Evolutionary conservation across 2,797 vertebrate genomes (phyloP).

Genomic region (Chaunax sp.): DNA sequence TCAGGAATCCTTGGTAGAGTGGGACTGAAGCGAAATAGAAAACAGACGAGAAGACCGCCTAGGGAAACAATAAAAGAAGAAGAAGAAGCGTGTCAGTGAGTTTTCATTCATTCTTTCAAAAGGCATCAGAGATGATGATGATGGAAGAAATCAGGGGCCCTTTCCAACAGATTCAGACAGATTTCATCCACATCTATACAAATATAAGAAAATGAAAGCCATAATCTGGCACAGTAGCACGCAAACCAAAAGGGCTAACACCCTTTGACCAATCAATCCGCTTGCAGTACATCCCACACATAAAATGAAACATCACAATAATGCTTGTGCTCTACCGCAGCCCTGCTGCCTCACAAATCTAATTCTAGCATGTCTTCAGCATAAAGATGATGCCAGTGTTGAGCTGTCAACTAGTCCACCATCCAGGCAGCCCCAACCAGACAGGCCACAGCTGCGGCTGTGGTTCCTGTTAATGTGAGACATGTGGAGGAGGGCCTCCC

Average conservation of each 20-base stretch:
- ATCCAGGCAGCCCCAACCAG: constrained; percentile 21
- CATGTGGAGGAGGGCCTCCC: constrained; percentile 57
- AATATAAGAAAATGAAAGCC: not conserved
- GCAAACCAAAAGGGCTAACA: not conserved
- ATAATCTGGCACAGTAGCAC: not conserved
- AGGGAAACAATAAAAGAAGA: constrained; percentile 18
- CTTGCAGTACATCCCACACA: constrained; percentile 6
- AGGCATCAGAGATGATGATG: not conserved
- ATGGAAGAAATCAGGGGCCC: not conserved
- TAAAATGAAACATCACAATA: not conserved
- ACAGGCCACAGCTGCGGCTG: constrained; percentile 61
- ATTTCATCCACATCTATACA: too few species aligned
- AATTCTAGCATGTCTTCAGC: constrained; percentile 1
- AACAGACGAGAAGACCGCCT: constrained; percentile 98
- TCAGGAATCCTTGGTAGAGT: constrained; percentile 98
- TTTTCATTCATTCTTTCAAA: constrained; percentile 1
- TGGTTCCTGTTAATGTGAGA: constrained; percentile 58
- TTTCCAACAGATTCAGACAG: not conserved
- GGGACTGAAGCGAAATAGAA: constrained; percentile 98
- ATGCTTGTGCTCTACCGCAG: not conserved
- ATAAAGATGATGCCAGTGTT: constrained; percentile 7
- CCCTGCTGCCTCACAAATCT: constrained; percentile 13
- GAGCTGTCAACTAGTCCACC: constrained; percentile 31
- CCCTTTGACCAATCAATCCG: constrained; percentile 17
- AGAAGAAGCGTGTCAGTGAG: constrained; percentile 8